A percentile compares a stretch with the other conserved stretches of the same genome.
Conservation (phyloP, 2,888 invertebrate species). For the Plagiodera versicolora region DNA sequence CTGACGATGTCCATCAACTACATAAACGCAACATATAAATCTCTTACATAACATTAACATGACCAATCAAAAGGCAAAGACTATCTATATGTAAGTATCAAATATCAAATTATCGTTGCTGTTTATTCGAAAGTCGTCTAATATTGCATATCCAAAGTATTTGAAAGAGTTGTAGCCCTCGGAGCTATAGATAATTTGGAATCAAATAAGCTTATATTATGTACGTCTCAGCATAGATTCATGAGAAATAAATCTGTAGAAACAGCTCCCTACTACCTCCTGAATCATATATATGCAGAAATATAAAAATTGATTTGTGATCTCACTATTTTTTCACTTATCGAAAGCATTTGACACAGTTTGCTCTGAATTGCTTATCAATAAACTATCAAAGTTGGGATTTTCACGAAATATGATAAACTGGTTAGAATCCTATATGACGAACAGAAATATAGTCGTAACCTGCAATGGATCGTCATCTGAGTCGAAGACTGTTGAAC, state of each 20-base stretch:
- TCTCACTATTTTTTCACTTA: neutral
- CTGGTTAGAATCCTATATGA: neutral
- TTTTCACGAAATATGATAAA: neutral
- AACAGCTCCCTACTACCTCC: neutral
- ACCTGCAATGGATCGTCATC: neutral
- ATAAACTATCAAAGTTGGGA: neutral
- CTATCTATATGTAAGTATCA: no score
- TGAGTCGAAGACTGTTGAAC: neutral
- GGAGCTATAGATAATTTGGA: neutral
- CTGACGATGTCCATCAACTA: no score
- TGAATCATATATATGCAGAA: neutral
- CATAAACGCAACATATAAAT: no score
- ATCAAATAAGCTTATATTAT: neutral
- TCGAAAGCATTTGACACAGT: neutral
- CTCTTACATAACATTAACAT: no score
- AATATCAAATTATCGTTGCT: no score
- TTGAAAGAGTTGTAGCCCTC: neutral
- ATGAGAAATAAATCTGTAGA: neutral
- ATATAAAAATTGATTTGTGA: neutral
- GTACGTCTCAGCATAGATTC: neutral
- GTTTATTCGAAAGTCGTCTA: no score
- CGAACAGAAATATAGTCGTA: neutral
- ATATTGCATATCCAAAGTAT: neutral
- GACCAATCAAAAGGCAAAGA: no score
- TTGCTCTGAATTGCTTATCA: neutral